Conservation (phyloP, 1,140 invertebrate genomes). For the Platorchestia sp. region DNA sequence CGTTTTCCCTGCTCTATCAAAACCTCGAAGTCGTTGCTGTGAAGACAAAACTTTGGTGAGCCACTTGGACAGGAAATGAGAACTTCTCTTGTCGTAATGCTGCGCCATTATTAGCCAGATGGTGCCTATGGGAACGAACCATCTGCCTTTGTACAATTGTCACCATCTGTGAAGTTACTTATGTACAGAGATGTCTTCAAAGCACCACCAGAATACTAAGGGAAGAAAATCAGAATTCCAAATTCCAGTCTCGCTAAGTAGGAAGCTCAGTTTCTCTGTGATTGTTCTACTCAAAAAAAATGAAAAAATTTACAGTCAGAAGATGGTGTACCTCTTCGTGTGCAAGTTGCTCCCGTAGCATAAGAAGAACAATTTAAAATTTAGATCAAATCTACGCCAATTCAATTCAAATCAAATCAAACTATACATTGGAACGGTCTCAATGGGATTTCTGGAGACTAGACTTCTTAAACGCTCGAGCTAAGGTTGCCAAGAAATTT, state of each 20-base stretch:
- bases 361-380: not conserved
- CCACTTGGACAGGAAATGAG: not conserved
- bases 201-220: not conserved
- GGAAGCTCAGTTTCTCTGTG: not conserved
- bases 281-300: not conserved
- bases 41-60: not conserved
- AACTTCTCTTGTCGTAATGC: not conserved
- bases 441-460: not conserved
- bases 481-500: not conserved
- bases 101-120: not conserved
- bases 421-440: not conserved
- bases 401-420: not conserved
- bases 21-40: not conserved
- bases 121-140: not conserved
- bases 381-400: not conserved
- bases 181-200: not conserved
- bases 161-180: not conserved
- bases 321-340: not conserved
- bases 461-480: not conserved
- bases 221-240: not conserved
- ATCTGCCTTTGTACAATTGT: not conserved
- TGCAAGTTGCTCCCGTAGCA: not conserved
- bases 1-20: not conserved
- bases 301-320: not conserved
- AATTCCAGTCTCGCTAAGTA: not conserved